Conservation (phyloP, 2,113 vertebrate species). For the Dendropsophus ebraccatus region DNA sequence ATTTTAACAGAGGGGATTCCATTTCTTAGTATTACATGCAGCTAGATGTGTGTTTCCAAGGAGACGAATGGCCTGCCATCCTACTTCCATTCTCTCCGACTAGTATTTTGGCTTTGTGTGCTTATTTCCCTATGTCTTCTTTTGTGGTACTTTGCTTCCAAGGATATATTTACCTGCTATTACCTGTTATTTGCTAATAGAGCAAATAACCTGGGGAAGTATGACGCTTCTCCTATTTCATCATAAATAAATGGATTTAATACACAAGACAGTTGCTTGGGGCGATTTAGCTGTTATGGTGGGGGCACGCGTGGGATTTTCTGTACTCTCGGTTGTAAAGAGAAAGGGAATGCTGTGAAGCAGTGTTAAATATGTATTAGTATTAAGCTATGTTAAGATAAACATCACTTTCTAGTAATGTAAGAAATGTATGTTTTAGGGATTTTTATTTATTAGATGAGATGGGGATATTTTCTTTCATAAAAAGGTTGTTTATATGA, state of each 20-base stretch:
- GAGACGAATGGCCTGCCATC: constrained; percentile 47
- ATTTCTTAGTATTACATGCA: constrained; percentile 53
- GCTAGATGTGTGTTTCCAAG: constrained; percentile 59
- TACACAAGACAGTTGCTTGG: constrained; percentile 13
- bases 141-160: neutral
- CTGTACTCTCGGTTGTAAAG: neutral
- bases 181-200: neutral
- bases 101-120: constrained; percentile 34
- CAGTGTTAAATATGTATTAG: neutral
- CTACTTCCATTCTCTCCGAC: constrained; percentile 1
- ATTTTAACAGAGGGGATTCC: constrained; percentile 59
- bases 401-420: neutral
- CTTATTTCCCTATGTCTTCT: neutral
- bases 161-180: neutral
- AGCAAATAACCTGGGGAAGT: neutral
- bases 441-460: neutral
- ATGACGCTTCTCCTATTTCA: neutral
- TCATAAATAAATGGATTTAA: constrained; percentile 39
- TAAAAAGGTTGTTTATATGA: neutral
- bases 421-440: neutral
- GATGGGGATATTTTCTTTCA: neutral
- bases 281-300: constrained; percentile 11
- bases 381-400: neutral
- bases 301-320: neutral
- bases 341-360: neutral